Evolutionary conservation across 2,888 invertebrate genomes (phyloP), one percentile per base, ranked within the genome.

Genomic region (Luffia ferchaultella): DNA sequence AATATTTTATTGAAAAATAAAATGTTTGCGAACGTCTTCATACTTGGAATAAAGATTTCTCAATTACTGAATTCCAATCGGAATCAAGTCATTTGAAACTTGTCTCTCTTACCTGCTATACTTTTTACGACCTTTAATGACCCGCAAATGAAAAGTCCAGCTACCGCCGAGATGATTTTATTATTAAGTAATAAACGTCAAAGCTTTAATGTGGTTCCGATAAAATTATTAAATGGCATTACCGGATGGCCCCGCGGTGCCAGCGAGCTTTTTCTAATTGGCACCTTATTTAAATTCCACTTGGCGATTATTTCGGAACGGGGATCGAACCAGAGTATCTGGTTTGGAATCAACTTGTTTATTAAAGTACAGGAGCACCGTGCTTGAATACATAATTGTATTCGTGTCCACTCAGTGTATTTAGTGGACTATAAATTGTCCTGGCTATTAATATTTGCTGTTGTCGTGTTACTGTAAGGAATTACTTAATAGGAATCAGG

Each of bases 281-380:
- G 73, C 73, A 72, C 70, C 71, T 73, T 76, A 77, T 76, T 76
- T 73, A 73, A 76, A 76, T 77, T 74, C 73, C 60, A 63, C 62
- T 65, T 57, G 63, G 65, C 66, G 67, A 72, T 74, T 71, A 73
- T 75, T 76, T 76, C 58, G 68, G 70, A 68, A 66, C 68, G 61
- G 63, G 67, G 64, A 61, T 62, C 59, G 60, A 64, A 63, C 62
- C 67, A 64, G 47, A 18, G 15, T 66, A 68, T 70, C 75, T 63
- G 69, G 70, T 70, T 71, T 64, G 62, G 60, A 12, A 73, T 67
- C 65, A 67, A 71, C 73, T 69, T 67, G 70, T 78, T 77, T 76
- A 79, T 77, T 72, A 73, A 69, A 70, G 5, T 30, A 30, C 5
- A 7, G 30, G 30, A 12, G 30, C 5, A 3, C 12, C 12, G 30